These are phyloP conservation scores for Sardinella longiceps DNA, from an alignment of 2,797 vertebrate species.

Conservation along the genomic window DNA sequence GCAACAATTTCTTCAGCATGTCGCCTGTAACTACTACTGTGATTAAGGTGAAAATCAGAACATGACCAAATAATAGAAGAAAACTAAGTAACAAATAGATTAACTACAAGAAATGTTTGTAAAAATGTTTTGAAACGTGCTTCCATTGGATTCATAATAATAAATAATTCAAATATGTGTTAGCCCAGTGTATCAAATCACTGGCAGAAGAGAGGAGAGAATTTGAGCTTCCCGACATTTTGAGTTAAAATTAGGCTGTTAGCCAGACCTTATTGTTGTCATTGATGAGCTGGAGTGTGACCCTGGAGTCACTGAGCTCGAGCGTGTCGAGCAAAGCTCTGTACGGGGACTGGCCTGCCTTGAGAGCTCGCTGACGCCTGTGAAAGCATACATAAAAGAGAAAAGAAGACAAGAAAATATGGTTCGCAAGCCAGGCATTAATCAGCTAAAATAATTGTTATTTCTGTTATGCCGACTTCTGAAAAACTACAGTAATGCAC, in stretches of 20 bases:
- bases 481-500: not conserved
- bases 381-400: not conserved
- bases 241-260: not conserved
- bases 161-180: no score
- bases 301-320: conserved; percentile 81
- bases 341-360: conserved; percentile 84
- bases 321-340: conserved; percentile 87
- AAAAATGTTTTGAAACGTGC: no score
- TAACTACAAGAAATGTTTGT: no score
- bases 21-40: no score
- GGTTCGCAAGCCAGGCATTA: not conserved
- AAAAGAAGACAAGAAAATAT: not conserved
- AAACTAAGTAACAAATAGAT: no score
- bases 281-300: conserved; percentile 81
- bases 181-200: not conserved
- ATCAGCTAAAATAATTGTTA: not conserved
- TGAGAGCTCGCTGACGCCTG: conserved; percentile 86
- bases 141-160: no score
- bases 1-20: no score
- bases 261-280: conserved; percentile 78
- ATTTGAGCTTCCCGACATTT: not conserved
- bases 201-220: not conserved
- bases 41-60: no score
- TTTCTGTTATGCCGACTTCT: not conserved
- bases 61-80: no score